Conservation (phyloP, 1,140 invertebrate species). For the Caenorhabditis briggsae region DNA sequence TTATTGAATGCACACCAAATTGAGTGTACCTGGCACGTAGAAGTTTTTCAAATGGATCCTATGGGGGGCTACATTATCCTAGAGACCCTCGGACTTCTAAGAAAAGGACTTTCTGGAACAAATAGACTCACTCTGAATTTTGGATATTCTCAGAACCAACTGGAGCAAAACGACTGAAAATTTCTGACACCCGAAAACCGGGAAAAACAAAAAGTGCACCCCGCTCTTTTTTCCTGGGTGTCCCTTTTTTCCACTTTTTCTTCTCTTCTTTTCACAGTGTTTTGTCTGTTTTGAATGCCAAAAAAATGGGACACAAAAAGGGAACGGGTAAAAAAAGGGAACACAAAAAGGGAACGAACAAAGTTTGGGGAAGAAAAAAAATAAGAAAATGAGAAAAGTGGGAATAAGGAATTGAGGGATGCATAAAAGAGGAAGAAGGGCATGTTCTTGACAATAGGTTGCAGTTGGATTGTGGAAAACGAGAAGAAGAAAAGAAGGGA, state of each 20-base stretch:
- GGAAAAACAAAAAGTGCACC: constrained; percentile 46
- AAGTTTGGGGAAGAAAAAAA: not conserved
- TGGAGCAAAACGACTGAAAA: constrained; percentile 42
- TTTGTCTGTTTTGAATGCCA: constrained; percentile 6
- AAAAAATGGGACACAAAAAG: not conserved
- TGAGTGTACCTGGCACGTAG: no score
- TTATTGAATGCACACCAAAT: no score
- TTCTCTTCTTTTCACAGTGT: not conserved
- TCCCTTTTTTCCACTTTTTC: not conserved
- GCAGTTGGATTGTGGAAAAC: not conserved
- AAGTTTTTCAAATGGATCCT: no score
- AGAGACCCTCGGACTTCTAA: no score
- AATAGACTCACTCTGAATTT: not conserved
- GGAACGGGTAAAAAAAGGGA: not conserved
- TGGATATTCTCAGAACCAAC: not conserved
- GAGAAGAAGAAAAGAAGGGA: not conserved
- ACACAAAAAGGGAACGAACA: not conserved
- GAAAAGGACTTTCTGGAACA: not conserved
- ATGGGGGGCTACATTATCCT: not conserved
- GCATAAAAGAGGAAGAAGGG: not conserved
- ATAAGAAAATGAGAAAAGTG: not conserved
- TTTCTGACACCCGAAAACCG: constrained; percentile 26
- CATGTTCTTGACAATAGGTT: constrained; percentile 48
- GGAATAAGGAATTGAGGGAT: not conserved
- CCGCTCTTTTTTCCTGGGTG: not conserved